Evolutionary conservation across 2,888 invertebrate species (phyloP).

Genomic region (Bursaphelenchus okinawaensis): DNA sequence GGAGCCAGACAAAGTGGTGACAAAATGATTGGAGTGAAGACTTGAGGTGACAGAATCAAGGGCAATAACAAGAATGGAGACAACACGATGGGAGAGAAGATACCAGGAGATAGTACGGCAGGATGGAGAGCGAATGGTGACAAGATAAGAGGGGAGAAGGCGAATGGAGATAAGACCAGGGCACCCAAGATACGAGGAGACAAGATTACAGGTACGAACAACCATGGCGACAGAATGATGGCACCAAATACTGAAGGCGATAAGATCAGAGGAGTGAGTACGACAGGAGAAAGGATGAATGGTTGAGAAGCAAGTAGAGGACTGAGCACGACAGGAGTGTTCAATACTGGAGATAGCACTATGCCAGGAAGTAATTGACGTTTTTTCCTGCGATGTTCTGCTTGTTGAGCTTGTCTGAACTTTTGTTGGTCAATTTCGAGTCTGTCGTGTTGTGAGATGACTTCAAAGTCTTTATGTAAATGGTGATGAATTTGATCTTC

Average conservation of each 20-base stretch:
- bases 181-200: conserved; percentile 29
- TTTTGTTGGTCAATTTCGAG: conserved; percentile 27
- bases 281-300: conserved; percentile 40
- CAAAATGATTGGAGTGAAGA: background rate
- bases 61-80: background rate
- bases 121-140: background rate
- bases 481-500: conserved; percentile 14
- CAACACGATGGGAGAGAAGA: background rate
- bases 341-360: conserved; percentile 20
- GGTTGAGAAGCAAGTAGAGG: conserved; percentile 43
- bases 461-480: conserved; percentile 28
- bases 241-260: conserved; percentile 19
- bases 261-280: conserved; percentile 26
- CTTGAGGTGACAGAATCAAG: conserved; percentile 6
- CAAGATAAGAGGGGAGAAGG: background rate
- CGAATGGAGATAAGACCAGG: conserved; percentile 17
- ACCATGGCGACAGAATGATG: conserved; percentile 17
- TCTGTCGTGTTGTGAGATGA: conserved; percentile 21
- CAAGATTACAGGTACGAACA: conserved; percentile 20
- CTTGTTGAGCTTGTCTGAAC: background rate
- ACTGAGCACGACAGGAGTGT: background rate
- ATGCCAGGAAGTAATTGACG: background rate
- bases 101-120: background rate
- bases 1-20: background rate
- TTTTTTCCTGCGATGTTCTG: background rate